Evolutionary conservation across 2,113 vertebrate genomes (phyloP), one percentile per base, ranked within the genome.

Genomic region (Oxyruncus cristatus): DNA sequence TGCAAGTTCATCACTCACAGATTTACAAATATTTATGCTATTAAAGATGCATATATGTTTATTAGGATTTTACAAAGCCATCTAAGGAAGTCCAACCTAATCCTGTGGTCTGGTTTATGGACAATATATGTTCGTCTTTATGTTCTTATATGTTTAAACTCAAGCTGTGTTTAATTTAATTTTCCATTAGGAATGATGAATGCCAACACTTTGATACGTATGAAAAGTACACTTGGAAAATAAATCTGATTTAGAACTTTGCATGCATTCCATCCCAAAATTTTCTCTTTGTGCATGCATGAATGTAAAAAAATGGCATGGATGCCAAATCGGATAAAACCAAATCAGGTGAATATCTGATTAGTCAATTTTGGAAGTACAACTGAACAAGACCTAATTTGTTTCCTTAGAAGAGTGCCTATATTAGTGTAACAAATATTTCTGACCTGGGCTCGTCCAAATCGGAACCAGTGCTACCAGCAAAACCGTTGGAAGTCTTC

Each of bases 131-230:
- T 53, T 87, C 84, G 47, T 52, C 46, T 94, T 88, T 65, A 56
- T 41, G 27, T 75, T 78, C 70, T 78, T 92, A 39, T 16, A 32
- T 1, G 2, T 37, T 88, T 89, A 89, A 95, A 82, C 10, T 72
- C 14, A 71, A 95, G 11, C 52, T 89, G 41, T 84, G 32, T 41
- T 61, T 89, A 89, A 95, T 95, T 96, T 74, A 7, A 71, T 96
- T 95, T 95, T 88, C 59, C 39, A 39, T 74, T 92, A 32, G 55
- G 91, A 86, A 73, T 30, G 12, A 46, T 35, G 35, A 81, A 80
- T 73, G 35, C 8, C 35, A 84, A 87, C 78, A 75, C 17, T 71
- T 84, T 55, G 39, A 56, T 89, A n/a, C 0, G 0, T 65, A 65
- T 61, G 72, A 84, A 84, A 89, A 37, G 28, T 76, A 39, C 17